Base-by-base conservation (phyloP, 1,140 invertebrate species). In the Vanessa tameamea region DNA sequence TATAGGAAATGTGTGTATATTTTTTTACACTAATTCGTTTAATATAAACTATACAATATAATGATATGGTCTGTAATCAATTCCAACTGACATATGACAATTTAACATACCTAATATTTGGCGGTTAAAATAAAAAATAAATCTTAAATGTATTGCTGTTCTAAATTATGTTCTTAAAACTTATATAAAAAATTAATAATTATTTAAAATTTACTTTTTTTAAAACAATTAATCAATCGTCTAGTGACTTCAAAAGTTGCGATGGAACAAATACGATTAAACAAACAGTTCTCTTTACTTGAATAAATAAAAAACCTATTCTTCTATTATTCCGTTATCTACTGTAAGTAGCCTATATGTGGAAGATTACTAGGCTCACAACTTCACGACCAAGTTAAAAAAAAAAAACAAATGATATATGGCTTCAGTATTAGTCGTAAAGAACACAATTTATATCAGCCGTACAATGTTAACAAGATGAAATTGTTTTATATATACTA, bases 401-500 rank as follows among this genome's bases (percentile, higher is more conserved):
- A 57, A 57, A 4, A 57, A 57, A 23, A 57, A 57, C 26, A 7
- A 57, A 16, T 57, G 0, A 51, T 61, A 1, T 31, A 61, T 37
- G 6, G 12, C 26, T 23, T 37, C 57, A 8, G 20, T 57, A 57
- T 57, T 57, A 23, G 9, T 61, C 14, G 37, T 23, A 2, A 37
- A 61, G 57, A 61, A 61, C 23, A 37, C 57, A 37, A 61, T 61
- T 31, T 6, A 16, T 31, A 65, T 16, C 64, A 65, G 64, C 15
- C 47, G 23, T 47, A 4, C 26, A 66, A 16, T 23, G 26, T 63
- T 15, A 71, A 71, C 69, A 57, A 37, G 23, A 66, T 59, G 53
- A 48, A 69, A 53, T n/a, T 68, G 47, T 47, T 68, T 47, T 47
- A 31, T 23, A 51, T 26, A 67, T 68, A 68, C 59, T 26, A 67